A percentile compares a stretch with the other conserved stretches of the same genome.
Evolutionary conservation across 2,888 invertebrate genomes (phyloP).

Genomic region (Eilema griseolum): DNA sequence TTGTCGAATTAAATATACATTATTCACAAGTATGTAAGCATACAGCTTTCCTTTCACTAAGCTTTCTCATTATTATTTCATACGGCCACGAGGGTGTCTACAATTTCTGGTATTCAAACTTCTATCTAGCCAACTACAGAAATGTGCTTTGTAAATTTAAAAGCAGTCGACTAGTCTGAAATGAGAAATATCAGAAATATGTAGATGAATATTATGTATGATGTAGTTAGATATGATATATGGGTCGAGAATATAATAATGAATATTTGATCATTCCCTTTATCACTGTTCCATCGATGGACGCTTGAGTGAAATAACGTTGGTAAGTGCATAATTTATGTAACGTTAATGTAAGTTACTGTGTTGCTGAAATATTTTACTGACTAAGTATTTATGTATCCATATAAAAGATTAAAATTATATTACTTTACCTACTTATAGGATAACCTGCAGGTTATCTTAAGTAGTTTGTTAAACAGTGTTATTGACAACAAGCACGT

Average conservation of each 20-base stretch:
- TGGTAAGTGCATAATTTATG: too few relatives aligned
- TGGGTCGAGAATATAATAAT: too few relatives aligned
- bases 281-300: background rate
- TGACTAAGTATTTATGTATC: background rate
- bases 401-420: background rate
- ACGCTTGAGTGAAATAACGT: background rate
- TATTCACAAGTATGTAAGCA: conserved; percentile 6
- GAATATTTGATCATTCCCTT: too few relatives aligned
- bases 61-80: conserved; percentile 25
- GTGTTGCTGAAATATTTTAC: background rate
- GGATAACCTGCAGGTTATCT: background rate
- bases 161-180: background rate
- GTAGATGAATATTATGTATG: background rate
- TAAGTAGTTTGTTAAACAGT: background rate
- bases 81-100: conserved; percentile 8
- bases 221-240: background rate
- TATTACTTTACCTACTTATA: background rate
- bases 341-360: background rate
- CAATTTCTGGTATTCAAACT: conserved; percentile 23
- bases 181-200: background rate
- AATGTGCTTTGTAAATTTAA: background rate
- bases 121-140: background rate
- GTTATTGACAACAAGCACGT: background rate
- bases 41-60: conserved; percentile 19
- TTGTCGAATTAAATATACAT: background rate